A percentile compares a stretch with the other conserved stretches of the same genome.
phyloP scores from a whole-genome alignment of 2,113 vertebrate species.

The Dinomys branickii region DNA sequence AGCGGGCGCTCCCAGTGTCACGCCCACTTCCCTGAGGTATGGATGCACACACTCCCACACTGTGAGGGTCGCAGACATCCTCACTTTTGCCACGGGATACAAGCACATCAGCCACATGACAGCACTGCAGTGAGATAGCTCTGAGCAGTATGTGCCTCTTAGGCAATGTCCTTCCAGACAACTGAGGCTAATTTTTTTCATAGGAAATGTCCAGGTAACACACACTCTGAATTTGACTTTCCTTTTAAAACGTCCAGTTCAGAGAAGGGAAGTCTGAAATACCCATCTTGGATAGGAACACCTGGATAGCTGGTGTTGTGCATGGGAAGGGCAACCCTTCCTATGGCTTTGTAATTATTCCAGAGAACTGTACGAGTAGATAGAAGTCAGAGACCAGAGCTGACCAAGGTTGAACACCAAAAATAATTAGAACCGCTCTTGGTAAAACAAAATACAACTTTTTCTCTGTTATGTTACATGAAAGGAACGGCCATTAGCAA shows the following conservation, averaged over 20 bases:
- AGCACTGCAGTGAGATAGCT: not conserved
- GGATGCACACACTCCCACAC: not conserved
- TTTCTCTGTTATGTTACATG: not conserved
- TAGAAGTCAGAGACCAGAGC: not conserved
- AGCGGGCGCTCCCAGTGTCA: not conserved
- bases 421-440: conserved; percentile 4
- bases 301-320: accelerated
- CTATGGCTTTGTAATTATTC: accelerated
- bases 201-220: not conserved
- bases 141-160: accelerated
- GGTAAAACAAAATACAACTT: conserved; percentile 18
- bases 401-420: not conserved
- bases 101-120: accelerated
- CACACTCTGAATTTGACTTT: not conserved
- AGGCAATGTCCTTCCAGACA: not conserved
- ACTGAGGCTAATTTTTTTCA: not conserved
- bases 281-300: not conserved
- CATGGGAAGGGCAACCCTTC: accelerated
- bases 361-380: accelerated
- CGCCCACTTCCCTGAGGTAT: not conserved
- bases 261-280: not conserved
- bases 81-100: not conserved
- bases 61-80: not conserved
- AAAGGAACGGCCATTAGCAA: not conserved
- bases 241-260: not conserved